Evolutionary conservation across 2,888 invertebrate species (phyloP), one percentile per base, ranked within the genome.

Genomic region (Uloborus plumipes): DNA sequence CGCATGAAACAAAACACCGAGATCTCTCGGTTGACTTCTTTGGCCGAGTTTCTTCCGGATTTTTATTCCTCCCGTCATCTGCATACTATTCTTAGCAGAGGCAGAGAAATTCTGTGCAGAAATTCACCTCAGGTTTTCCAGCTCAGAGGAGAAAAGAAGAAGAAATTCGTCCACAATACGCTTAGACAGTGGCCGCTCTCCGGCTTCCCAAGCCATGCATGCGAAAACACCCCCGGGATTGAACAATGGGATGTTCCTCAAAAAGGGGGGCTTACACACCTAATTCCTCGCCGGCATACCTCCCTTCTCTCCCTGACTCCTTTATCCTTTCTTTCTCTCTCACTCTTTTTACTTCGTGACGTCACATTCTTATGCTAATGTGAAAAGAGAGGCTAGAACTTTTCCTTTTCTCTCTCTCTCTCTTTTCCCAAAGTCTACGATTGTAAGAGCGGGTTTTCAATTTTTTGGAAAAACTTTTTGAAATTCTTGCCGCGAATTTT

Each of bases 351-450:
- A 62, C 64, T 50, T 31, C 61, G 64, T 77, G 83, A 73, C 76
- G 83, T 83, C 72, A 76, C 72, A 83, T 72, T 77, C 77, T 74
- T 81, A 81, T 81, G 80, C 74, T 81, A 81, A 81, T 81, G 74
- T 64, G 70, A 74, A 70, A 74, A 75, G 74, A 39, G 39, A 70
- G 31, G 55, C 69, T 50, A 50, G 50, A 22, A 50, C n/a, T 61
- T 65, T 53, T 50, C 47, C 31, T 31, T 62, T 72, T 65, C 64
- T 26, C 26, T 71, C 64, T 65, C 73, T 80, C 73, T 53, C 61
- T 47, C 55, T 72, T 73, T 26, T 39, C 39, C 39, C 39, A 39
- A 39, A 39, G 39, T 39, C 39, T 39, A 39, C 39, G 39, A 39
- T 39, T 39, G 39, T 39, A 39, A 65, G 61, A 66, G 66, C 64